Percentiles rank a stretch among this genome's conserved stretches.
phyloP scores from a whole-genome alignment of 1,140 invertebrate species.

The Muscidifurax raptorellus region DNA sequence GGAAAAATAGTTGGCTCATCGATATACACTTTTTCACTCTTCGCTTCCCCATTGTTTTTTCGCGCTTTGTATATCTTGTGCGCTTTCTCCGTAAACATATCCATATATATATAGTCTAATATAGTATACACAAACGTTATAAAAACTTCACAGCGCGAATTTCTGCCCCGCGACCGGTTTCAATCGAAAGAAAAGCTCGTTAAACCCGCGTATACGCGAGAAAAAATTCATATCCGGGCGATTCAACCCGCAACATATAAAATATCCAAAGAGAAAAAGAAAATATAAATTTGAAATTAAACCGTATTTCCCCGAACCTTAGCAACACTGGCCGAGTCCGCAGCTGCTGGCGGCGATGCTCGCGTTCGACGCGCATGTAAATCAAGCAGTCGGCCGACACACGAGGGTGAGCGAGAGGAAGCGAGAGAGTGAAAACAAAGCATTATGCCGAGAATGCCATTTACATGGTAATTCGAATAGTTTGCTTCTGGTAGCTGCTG shows the following conservation, averaged over 20 bases:
- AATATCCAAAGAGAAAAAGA: too few relatives aligned
- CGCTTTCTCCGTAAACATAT: not conserved
- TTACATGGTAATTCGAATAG: slow-evolving; percentile 53
- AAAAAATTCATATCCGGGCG: too few relatives aligned
- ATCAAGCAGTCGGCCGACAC: not conserved
- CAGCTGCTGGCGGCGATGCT: not conserved
- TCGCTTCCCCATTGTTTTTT: too few relatives aligned
- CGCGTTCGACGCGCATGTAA: slow-evolving; percentile 29
- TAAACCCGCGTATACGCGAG: too few relatives aligned
- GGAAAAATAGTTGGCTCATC: too few relatives aligned
- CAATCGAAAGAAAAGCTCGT: too few relatives aligned
- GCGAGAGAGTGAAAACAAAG: slow-evolving; percentile 43
- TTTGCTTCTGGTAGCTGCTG: slow-evolving; percentile 9
- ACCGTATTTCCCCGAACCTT: not conserved
- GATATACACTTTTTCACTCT: too few relatives aligned
- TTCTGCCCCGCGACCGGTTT: too few relatives aligned
- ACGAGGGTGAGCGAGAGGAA: not conserved
- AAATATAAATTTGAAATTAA: not conserved
- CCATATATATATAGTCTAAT: not conserved
- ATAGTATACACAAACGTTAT: not conserved
- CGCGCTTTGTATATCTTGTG: too few relatives aligned
- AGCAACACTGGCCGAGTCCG: too few relatives aligned
- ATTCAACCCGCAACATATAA: too few relatives aligned
- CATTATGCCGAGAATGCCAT: slow-evolving; percentile 48
- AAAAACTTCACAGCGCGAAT: too few relatives aligned